Conservation (phyloP, 2,113 vertebrate species). For the Noturus placidus region DNA sequence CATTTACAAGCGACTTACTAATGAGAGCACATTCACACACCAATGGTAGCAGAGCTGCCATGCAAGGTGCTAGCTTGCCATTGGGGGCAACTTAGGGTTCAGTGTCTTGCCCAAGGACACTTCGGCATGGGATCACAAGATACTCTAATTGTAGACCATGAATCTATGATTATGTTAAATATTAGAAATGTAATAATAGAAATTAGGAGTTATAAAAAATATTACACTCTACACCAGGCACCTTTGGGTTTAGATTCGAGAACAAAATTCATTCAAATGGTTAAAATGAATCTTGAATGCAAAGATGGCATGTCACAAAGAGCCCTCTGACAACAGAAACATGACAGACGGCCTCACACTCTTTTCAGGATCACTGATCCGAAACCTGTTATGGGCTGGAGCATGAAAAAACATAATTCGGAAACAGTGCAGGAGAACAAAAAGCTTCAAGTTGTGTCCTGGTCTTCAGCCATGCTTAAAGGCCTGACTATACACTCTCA, state of each 20-base stretch:
- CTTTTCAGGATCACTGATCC: constrained; percentile 55
- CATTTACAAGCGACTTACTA: too few relatives aligned
- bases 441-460: constrained; percentile 21
- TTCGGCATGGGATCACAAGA: too few relatives aligned
- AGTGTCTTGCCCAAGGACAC: too few relatives aligned
- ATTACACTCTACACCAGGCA: background rate
- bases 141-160: background rate
- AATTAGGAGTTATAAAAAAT: background rate
- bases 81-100: too few relatives aligned
- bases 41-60: too few relatives aligned
- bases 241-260: constrained; percentile 11
- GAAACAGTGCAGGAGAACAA: constrained; percentile 37
- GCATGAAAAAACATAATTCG: constrained; percentile 51
- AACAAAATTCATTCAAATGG: constrained; percentile 46
- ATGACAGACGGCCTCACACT: constrained; percentile 42
- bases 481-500: constrained; percentile 31
- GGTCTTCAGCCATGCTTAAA: constrained; percentile 7
- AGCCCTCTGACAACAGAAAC: constrained; percentile 46
- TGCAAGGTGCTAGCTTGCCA: too few relatives aligned
- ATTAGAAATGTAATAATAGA: background rate
- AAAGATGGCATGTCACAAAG: constrained; percentile 36
- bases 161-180: background rate
- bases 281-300: constrained; percentile 40
- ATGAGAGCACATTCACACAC: too few relatives aligned
- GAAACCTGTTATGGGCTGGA: constrained; percentile 50